A percentile compares a stretch with the other conserved stretches of the same genome.
Evolutionary conservation across 2,888 invertebrate genomes (phyloP).

Genomic region (Trichogramma dendrolimi): DNA sequence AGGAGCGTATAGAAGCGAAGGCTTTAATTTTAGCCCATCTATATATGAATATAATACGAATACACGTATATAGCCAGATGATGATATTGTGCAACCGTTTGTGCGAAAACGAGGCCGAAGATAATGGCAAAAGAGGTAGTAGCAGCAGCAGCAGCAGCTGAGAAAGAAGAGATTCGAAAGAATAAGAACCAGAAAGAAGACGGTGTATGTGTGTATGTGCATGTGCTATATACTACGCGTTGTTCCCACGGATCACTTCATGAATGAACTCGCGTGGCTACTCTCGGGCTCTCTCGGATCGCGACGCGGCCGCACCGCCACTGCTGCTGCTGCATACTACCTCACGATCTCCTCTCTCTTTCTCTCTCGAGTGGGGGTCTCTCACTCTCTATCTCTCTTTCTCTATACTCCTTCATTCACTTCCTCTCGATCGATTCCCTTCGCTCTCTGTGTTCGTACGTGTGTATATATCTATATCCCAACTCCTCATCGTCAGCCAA

Average conservation of each 20-base stretch:
- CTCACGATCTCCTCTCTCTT: conserved; percentile 21
- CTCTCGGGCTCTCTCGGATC: conserved; percentile 35
- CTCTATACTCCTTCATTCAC: conserved; percentile 14
- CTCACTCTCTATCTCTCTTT: conserved; percentile 21
- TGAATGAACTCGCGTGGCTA: conserved; percentile 53
- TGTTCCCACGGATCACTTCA: conserved; percentile 51
- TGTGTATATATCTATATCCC: not conserved
- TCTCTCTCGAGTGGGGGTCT: conserved; percentile 2
- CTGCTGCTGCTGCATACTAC: conserved; percentile 28
- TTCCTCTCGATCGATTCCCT: conserved; percentile 15
- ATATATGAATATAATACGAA: too few relatives aligned
- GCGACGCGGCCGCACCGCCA: conserved; percentile 34
- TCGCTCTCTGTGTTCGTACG: conserved; percentile 4
- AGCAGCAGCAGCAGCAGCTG: too few relatives aligned
- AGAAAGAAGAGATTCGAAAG: too few relatives aligned
- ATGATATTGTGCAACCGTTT: too few relatives aligned
- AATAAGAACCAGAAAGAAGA: too few relatives aligned
- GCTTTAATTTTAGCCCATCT: too few relatives aligned
- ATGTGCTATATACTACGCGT: conserved; percentile 41
- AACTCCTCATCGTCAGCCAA: not conserved
- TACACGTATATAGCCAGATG: too few relatives aligned
- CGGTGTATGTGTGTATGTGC: too few relatives aligned
- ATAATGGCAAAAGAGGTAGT: not conserved
- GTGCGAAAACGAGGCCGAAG: conserved; percentile 11
- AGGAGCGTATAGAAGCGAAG: too few relatives aligned